Evolutionary conservation across 2,113 vertebrate species (phyloP), one percentile per base, ranked within the genome.

Genomic region (Setophaga petechia): DNA sequence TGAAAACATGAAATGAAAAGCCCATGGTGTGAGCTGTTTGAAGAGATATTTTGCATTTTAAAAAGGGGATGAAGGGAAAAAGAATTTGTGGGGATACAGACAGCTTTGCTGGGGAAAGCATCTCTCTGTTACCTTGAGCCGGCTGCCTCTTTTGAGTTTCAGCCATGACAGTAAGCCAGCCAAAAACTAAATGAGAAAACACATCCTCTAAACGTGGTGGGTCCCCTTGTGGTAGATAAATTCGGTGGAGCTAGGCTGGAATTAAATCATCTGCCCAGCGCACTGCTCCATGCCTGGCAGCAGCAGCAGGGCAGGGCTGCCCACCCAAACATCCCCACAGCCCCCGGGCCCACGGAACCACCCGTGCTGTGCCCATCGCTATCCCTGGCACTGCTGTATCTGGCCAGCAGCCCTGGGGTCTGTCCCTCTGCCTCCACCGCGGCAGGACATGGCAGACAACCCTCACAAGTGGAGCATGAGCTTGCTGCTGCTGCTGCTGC

Each of bases 221-320:
- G 94, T 95, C 90, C 92, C 68, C 95, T 80, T 77, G 94, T 78
- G 85, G 95, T 35, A 51, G 83, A 33, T 59, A 39, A n/a, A 81
- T 81, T 65, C 37, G 6, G 14, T 4, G 73, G 79, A 92, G 75
- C 76, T 22, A 35, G 59, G 30, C 88, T 67, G 9, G 41, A 57
- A 43, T 61, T 46, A 6, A 19, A 78, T 35, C 77, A 63, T 63
- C 68, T 67, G 52, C 72, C 44, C 92, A 5, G 79, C 75, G 12
- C 5, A 3, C 17, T 30, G 80, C 67, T 71, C 61, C 12, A n/a
- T 6, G 3, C 54, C 37, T 13, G 4, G 79, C 63, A 66, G 61
- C 20, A 37, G 86, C 19, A 37, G 2, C 12, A 76, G 86, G 14
- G 0, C 72, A 8, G 52, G 52, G 43, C 74, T 94, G 84, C 78